Base-by-base conservation (phyloP, 1,140 invertebrate genomes). In the Notospermus geniculatus region DNA sequence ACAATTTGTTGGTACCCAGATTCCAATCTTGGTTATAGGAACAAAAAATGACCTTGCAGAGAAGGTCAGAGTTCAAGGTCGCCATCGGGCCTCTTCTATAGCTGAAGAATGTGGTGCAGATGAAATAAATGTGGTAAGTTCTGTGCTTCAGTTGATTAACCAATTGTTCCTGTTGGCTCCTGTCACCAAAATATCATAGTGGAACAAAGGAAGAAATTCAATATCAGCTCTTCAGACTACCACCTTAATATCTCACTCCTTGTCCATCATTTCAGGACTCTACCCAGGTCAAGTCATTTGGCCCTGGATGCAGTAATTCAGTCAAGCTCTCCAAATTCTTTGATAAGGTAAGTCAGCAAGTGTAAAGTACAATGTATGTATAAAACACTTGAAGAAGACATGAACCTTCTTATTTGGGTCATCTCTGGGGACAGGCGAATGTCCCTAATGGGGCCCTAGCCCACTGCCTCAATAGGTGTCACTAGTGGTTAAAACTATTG, bases 271-370 rank as follows among this genome's bases (percentile, higher is more conserved):
- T 67, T 19, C 64, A 78, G 76, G 72, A 75, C 61, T 71, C 70
- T 63, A 71, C 71, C 50, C 69, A 73, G 93, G 82, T 93, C 1
- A 88, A 90, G 76, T 91, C 90, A 66, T 80, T 97, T 64, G 91
- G 92, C n/a, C 90, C 94, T 17, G 94, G 93, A 2, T 91, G 90
- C 1, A 92, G 90, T 63, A 93, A 93, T 76, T 88, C 93, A 45
- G 92, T 96, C 0, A 96, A 95, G 83, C 77, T 97, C 23, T 90
- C 89, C 17, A 85, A 92, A 75, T 98, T 97, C 84, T 95, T 96
- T 81, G 95, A 98, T 80, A 93, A 93, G 85, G 93, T 92, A 70
- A 58, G 61, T n/a, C n/a, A n/a, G n/a, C n/a, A n/a, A n/a, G n/a
- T n/a, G n/a, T n/a, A n/a, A n/a, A n/a, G n/a, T n/a, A n/a, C n/a